Evolutionary conservation across 2,888 invertebrate genomes (phyloP).

Genomic region (Dynastes tityus): DNA sequence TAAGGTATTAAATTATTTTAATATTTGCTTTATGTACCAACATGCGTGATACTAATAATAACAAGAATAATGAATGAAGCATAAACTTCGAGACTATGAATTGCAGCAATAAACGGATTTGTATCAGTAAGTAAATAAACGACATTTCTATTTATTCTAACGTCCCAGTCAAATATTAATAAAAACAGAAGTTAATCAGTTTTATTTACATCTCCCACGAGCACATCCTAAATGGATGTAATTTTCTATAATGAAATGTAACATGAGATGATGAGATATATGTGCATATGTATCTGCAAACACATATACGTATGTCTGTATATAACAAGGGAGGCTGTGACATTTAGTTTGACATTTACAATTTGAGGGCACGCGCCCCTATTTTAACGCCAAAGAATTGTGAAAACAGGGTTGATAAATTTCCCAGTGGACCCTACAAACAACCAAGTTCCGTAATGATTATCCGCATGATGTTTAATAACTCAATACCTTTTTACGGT

Average conservation of each 20-base stretch:
- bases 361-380: constrained; percentile 53
- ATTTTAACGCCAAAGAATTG: constrained; percentile 10
- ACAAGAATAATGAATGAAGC: no score
- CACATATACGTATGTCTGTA: constrained; percentile 15
- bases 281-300: constrained; percentile 14
- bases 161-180: no score
- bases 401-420: constrained; percentile 44
- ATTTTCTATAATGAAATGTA: constrained; percentile 50
- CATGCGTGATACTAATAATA: no score
- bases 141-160: no score
- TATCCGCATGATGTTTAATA: neutral
- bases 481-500: neutral
- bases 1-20: no score
- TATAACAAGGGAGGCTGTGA: constrained; percentile 61
- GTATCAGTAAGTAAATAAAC: no score
- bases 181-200: neutral
- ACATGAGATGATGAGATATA: constrained; percentile 49
- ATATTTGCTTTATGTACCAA: no score
- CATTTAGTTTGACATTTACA: constrained; percentile 65
- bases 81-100: no score
- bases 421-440: constrained; percentile 35
- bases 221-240: constrained; percentile 12
- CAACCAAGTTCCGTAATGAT: constrained; percentile 26
- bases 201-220: constrained; percentile 51
- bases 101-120: no score